These are phyloP conservation scores for Hippocampus zosterae DNA, from an alignment of 2,113 vertebrate genomes.

Conservation along the genomic window DNA sequence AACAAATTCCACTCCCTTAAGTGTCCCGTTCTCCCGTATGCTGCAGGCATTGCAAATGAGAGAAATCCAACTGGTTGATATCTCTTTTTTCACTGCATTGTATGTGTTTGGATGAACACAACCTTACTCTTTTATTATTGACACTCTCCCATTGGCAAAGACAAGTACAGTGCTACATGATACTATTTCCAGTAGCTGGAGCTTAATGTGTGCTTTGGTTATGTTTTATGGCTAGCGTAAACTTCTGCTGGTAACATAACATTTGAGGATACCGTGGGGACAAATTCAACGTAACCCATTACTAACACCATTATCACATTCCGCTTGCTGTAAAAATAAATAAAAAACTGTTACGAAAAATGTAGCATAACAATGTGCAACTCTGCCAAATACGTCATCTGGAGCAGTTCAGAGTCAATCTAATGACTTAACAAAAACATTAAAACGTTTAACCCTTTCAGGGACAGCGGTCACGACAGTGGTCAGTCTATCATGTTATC, in stretches of 20 bases:
- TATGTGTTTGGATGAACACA: neutral
- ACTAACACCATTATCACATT: neutral
- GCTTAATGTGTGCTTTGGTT: neutral
- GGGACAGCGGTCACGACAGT: no score
- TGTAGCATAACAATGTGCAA: neutral
- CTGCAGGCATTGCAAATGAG: neutral
- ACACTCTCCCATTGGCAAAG: no score
- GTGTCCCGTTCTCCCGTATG: slow-evolving; percentile 29
- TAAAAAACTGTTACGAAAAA: neutral
- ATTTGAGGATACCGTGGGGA: neutral
- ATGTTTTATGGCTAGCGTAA: neutral
- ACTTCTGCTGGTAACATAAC: neutral
- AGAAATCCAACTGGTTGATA: neutral
- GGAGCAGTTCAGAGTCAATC: no score
- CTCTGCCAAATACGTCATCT: no score
- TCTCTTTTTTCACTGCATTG: neutral
- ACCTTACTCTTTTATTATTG: no score
- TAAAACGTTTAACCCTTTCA: no score
- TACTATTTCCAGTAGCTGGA: neutral
- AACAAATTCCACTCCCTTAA: slow-evolving; percentile 36
- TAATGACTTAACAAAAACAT: no score
- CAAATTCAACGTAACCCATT: no score
- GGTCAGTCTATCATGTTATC: no score
- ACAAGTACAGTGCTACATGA: neutral
- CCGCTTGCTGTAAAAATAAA: neutral